Conservation (phyloP, 2,113 vertebrate species). For the Phaethon lepturus region DNA sequence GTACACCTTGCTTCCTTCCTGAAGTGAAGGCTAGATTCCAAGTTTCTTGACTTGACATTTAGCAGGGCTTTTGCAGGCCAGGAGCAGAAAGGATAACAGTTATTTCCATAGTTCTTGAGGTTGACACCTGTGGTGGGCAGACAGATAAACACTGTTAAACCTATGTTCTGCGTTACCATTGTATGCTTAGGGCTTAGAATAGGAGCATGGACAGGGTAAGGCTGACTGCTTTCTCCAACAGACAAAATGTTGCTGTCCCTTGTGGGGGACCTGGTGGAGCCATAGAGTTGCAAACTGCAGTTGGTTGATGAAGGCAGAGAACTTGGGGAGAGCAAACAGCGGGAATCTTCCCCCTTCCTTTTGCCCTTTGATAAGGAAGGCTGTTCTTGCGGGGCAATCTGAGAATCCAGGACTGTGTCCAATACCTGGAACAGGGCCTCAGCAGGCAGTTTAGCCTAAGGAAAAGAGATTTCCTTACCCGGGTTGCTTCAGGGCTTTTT, state of each 20-base stretch:
- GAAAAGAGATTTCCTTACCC: not conserved
- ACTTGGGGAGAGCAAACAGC: not conserved
- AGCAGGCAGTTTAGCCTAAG: not conserved
- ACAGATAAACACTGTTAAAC: rapidly evolving
- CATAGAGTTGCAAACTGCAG: not conserved
- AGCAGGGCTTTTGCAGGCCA: not conserved
- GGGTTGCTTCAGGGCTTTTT: not conserved
- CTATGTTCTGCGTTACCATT: rapidly evolving
- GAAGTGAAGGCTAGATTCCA: not conserved
- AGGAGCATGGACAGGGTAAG: too few relatives aligned
- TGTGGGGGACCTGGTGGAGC: not conserved
- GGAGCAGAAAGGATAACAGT: not conserved
- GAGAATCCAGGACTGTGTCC: not conserved
- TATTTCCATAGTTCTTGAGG: not conserved
- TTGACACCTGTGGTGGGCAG: not conserved
- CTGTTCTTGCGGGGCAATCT: rapidly evolving
- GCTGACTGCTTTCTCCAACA: not conserved
- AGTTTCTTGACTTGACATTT: not conserved
- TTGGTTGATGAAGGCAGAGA: not conserved
- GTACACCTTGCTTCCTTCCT: rapidly evolving
- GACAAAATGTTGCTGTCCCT: too few relatives aligned
- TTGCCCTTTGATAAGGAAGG: not conserved
- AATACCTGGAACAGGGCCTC: not conserved
- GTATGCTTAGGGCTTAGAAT: too few relatives aligned
- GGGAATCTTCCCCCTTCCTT: not conserved